Conservation (phyloP, 2,888 invertebrate genomes). For the Cheilosia urbana region DNA sequence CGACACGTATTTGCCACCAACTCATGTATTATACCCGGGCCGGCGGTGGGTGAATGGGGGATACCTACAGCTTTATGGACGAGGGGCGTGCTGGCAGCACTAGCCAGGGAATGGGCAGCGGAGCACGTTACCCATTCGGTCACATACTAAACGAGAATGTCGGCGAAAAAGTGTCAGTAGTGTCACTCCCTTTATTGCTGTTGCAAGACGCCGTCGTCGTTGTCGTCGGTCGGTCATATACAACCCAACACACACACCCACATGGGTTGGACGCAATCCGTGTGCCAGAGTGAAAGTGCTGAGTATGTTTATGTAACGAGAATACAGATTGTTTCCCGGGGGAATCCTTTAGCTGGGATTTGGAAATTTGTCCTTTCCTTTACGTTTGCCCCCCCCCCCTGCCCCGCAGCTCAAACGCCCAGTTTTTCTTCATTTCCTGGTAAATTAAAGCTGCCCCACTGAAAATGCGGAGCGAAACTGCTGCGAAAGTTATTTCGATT, state of each 20-base stretch:
- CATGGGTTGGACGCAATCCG: slow-evolving; percentile 14
- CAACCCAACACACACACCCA: slow-evolving; percentile 30
- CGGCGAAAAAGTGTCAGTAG: slow-evolving; percentile 74
- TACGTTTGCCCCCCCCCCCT: not conserved
- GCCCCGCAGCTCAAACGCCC: slow-evolving; percentile 27
- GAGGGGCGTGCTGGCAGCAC: slow-evolving; percentile 36
- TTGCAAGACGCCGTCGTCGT: slow-evolving; percentile 66
- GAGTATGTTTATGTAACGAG: slow-evolving; percentile 57
- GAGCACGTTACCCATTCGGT: slow-evolving; percentile 72
- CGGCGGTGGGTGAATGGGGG: slow-evolving; percentile 1
- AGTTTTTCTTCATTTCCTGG: slow-evolving; percentile 71
- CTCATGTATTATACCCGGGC: slow-evolving; percentile 43
- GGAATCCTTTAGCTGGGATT: slow-evolving; percentile 73
- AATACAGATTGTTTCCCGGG: slow-evolving; percentile 69
- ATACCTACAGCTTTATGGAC: slow-evolving; percentile 31
- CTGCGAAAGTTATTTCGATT: slow-evolving; percentile 47
- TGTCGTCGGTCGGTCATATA: slow-evolving; percentile 22
- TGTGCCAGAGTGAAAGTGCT: slow-evolving; percentile 70
- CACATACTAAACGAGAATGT: slow-evolving; percentile 75
- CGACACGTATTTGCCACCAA: slow-evolving; percentile 70
- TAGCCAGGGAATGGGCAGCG: slow-evolving; percentile 53
- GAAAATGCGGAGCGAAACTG: slow-evolving; percentile 68
- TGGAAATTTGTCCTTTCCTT: slow-evolving; percentile 60
- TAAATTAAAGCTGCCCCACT: slow-evolving; percentile 62
- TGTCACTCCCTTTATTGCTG: slow-evolving; percentile 75